Evolutionary conservation across 2,113 vertebrate genomes (phyloP).

Genomic region (Sphyrna mokarran): DNA sequence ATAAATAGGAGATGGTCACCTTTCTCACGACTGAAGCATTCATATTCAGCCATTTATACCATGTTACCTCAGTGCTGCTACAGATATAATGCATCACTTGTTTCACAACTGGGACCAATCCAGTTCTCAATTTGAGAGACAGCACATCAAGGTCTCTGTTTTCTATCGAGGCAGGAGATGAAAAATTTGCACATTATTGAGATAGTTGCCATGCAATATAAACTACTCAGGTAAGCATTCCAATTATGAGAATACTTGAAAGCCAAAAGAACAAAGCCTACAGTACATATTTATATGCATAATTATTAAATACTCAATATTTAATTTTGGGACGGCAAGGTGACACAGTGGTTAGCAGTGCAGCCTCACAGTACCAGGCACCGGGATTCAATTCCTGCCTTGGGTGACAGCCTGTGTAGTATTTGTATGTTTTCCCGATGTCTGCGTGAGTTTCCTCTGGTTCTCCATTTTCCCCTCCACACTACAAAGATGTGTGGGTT

Average conservation of each 20-base stretch:
- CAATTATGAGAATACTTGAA: background rate
- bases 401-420: no score
- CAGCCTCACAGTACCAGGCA: no score
- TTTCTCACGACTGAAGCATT: conserved; percentile 1
- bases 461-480: no score
- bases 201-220: background rate
- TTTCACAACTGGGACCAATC: conserved; percentile 6
- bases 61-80: background rate
- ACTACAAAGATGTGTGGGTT: no score
- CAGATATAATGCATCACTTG: conserved; percentile 8
- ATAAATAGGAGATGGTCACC: background rate
- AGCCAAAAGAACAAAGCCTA: background rate
- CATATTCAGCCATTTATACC: background rate
- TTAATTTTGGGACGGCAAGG: no score
- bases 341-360: no score
- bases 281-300: background rate
- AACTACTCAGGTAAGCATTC: background rate
- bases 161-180: background rate
- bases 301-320: background rate
- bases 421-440: no score
- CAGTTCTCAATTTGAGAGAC: background rate
- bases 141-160: background rate
- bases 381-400: no score
- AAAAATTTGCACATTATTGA: background rate
- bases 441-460: no score